Evolutionary conservation across 2,797 vertebrate species (phyloP).

Genomic region (Phalanger gymnotis): DNA sequence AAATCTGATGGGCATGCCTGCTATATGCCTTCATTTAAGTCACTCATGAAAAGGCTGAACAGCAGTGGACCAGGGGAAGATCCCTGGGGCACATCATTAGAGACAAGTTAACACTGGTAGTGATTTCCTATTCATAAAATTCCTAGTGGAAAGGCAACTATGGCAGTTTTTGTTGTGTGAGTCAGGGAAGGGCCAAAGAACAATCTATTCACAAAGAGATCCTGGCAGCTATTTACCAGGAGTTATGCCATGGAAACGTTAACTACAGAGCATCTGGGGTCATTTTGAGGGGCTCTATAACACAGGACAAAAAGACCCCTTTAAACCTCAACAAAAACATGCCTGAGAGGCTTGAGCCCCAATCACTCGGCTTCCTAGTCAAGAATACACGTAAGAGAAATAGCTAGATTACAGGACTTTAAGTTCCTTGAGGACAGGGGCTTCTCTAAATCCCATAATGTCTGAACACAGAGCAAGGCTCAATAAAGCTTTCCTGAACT

Average conservation of each 20-base stretch:
- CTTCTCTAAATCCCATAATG: background rate
- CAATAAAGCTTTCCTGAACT: slow-evolving; percentile 38
- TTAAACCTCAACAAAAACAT: no score
- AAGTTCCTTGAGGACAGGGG: slow-evolving; percentile 35
- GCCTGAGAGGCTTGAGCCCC: background rate
- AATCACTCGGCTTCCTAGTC: slow-evolving; percentile 31
- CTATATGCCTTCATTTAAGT: no score
- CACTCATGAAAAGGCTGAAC: no score
- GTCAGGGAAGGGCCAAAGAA: background rate
- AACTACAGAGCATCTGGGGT: background rate
- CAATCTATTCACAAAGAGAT: background rate
- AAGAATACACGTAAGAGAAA: background rate
- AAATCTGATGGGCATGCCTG: no score
- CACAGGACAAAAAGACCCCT: no score
- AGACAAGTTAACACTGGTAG: no score
- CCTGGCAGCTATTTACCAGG: background rate
- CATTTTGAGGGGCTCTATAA: background rate
- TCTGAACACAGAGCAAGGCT: background rate
- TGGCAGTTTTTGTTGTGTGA: slow-evolving; percentile 5
- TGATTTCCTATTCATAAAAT: slow-evolving; percentile 14
- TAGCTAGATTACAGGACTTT: background rate
- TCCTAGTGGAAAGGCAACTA: background rate
- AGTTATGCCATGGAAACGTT: background rate
- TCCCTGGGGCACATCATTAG: no score
- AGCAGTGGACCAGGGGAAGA: no score